These are phyloP conservation scores for Dicyema japonicum DNA, from an alignment of 1,140 invertebrate genomes.

Conservation along the genomic window DNA sequence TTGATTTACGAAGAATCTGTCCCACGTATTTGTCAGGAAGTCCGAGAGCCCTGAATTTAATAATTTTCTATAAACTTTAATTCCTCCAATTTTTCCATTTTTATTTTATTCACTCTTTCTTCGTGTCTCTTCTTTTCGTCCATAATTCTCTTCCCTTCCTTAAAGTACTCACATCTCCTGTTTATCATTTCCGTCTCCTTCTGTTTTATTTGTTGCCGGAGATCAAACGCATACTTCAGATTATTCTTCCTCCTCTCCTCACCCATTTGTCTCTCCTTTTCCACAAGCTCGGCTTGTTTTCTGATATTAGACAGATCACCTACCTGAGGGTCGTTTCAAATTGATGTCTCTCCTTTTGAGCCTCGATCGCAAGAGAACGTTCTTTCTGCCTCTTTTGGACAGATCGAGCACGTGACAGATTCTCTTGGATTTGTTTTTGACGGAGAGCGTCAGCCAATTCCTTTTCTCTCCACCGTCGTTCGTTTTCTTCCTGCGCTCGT, in stretches of 20 bases:
- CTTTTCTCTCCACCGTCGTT: constrained; percentile 18
- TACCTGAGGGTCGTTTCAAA: constrained; percentile 18
- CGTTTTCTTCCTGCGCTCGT: constrained; percentile 17
- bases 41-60: constrained; percentile 10
- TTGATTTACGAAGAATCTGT: constrained; percentile 5
- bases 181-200: constrained; percentile 14
- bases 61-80: constrained; percentile 10
- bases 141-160: constrained; percentile 17
- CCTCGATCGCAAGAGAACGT: constrained; percentile 18
- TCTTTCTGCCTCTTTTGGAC: constrained; percentile 17
- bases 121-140: constrained; percentile 16
- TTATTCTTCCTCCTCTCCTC: constrained; percentile 8
- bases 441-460: constrained; percentile 13
- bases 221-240: constrained; percentile 10
- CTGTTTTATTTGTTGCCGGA: constrained; percentile 15
- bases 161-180: constrained; percentile 16
- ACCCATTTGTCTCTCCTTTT: constrained; percentile 15
- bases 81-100: constrained; percentile 17
- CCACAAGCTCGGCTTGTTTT: constrained; percentile 17
- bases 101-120: constrained; percentile 16
- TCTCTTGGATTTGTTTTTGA: constrained; percentile 13
- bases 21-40: constrained; percentile 11
- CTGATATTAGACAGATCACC: constrained; percentile 6
- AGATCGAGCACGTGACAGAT: constrained; percentile 13
- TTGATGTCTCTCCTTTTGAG: constrained; percentile 15